phyloP scores from a whole-genome alignment of 2,888 invertebrate species.

The Agrochola macilenta region DNA sequence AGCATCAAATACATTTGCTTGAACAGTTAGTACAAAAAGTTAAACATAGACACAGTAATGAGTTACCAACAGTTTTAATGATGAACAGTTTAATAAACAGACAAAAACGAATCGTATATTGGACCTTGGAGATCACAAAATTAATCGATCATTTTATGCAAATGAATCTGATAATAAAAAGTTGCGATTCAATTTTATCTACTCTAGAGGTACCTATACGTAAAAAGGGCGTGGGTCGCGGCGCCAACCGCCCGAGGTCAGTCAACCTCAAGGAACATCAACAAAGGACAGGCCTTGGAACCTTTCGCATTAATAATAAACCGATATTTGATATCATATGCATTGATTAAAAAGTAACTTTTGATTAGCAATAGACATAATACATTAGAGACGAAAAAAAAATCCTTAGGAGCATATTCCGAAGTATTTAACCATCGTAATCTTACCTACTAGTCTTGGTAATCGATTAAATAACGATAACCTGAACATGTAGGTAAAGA shows the following conservation, averaged over 20 bases:
- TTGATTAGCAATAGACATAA: conserved; percentile 2
- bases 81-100: not conserved
- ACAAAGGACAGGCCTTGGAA: conserved; percentile 70
- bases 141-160: not conserved
- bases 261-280: conserved; percentile 76
- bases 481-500: not conserved
- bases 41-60: conserved; percentile 14
- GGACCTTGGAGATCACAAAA: not conserved
- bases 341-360: conserved; percentile 21
- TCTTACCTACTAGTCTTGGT: not conserved
- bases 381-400: not conserved
- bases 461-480: not conserved
- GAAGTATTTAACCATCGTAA: not conserved
- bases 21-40: conserved; percentile 35
- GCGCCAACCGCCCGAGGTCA: conserved; percentile 73
- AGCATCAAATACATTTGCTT: conserved; percentile 35
- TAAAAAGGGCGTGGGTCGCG: conserved; percentile 70
- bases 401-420: not conserved
- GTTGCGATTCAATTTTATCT: conserved; percentile 21
- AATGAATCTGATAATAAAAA: conserved; percentile 3
- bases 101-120: conserved; percentile 4
- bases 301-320: conserved; percentile 52
- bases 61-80: conserved; percentile 18
- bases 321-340: conserved; percentile 38
- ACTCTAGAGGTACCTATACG: conserved; percentile 9